phyloP scores from a whole-genome alignment of 2,113 vertebrate species.

The Aldabrachelys gigantea region DNA sequence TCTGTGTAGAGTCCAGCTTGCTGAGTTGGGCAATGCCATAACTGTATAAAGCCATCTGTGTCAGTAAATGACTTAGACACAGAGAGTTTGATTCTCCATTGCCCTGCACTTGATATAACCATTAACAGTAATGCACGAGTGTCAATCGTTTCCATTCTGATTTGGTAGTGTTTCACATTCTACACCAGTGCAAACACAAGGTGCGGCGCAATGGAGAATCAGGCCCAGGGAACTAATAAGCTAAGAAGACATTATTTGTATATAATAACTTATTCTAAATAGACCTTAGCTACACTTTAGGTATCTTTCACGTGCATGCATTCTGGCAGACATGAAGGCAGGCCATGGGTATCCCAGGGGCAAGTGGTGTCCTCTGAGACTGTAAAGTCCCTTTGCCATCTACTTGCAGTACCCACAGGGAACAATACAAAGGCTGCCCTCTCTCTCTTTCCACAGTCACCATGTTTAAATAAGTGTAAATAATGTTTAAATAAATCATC shows the following conservation, averaged over 20 bases:
- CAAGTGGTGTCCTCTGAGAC: rapidly evolving
- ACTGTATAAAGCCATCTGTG: not conserved
- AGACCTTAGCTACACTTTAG: not conserved
- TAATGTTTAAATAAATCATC: not conserved
- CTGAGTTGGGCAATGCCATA: not conserved
- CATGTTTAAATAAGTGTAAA: not conserved
- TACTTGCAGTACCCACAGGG: rapidly evolving
- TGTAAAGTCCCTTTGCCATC: not conserved
- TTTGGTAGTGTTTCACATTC: not conserved
- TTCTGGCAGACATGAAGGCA: not conserved
- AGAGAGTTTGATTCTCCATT: not conserved
- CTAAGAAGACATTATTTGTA: not conserved
- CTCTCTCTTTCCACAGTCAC: not conserved
- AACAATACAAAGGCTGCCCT: rapidly evolving
- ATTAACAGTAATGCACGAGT: not conserved
- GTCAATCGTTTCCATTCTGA: not conserved
- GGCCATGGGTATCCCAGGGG: not conserved
- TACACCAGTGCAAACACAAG: not conserved
- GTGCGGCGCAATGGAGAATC: not conserved
- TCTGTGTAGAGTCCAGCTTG: not conserved
- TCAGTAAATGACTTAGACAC: not conserved
- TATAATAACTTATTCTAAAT: not conserved
- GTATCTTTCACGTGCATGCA: not conserved
- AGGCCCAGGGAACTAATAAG: not conserved
- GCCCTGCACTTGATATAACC: not conserved